Evolutionary conservation across 92 coral and sea anemone genomes (phyloP).

Genomic region (Epizoanthus illoricatus): DNA sequence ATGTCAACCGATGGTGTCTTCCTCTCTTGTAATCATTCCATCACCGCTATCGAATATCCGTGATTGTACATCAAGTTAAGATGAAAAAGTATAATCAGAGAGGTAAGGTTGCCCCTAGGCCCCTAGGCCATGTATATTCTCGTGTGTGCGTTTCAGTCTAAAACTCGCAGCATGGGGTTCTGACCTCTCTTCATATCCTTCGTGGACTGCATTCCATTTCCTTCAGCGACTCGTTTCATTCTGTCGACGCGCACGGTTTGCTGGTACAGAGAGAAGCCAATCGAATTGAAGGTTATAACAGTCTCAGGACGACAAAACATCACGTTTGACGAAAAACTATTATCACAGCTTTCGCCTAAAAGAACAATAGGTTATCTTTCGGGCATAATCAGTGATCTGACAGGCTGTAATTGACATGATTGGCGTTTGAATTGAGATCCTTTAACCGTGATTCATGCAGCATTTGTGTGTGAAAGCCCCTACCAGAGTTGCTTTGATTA

Average conservation of each 20-base stretch:
- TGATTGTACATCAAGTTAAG: background rate
- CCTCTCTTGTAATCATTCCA: conserved; percentile 11
- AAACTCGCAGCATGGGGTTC: conserved; percentile 35
- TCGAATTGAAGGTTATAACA: background rate
- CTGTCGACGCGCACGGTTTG: conserved; percentile 1
- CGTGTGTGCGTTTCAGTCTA: conserved; percentile 17
- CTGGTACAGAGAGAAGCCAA: conserved; percentile 11
- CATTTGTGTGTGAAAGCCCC: conserved; percentile 18
- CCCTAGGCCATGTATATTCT: conserved; percentile 28
- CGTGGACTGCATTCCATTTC: conserved; percentile 20
- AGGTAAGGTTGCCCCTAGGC: conserved; percentile 28
- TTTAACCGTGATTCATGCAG: conserved; percentile 42
- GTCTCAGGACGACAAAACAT: background rate
- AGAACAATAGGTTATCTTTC: conserved; percentile 77
- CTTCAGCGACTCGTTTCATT: conserved; percentile 11
- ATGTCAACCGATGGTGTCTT: conserved; percentile 19
- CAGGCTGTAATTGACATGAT: conserved; percentile 85
- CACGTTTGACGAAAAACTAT: conserved; percentile 16
- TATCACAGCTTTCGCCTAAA: conserved; percentile 11
- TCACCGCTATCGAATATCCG: conserved; percentile 5
- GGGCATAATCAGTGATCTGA: conserved; percentile 73
- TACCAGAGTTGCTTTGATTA: conserved; percentile 7
- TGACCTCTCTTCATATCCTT: conserved; percentile 32
- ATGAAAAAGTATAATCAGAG: conserved; percentile 1
- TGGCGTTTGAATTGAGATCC: conserved; percentile 60